Base-by-base conservation (phyloP, 2,888 invertebrate genomes). In the Sericinus montela region DNA sequence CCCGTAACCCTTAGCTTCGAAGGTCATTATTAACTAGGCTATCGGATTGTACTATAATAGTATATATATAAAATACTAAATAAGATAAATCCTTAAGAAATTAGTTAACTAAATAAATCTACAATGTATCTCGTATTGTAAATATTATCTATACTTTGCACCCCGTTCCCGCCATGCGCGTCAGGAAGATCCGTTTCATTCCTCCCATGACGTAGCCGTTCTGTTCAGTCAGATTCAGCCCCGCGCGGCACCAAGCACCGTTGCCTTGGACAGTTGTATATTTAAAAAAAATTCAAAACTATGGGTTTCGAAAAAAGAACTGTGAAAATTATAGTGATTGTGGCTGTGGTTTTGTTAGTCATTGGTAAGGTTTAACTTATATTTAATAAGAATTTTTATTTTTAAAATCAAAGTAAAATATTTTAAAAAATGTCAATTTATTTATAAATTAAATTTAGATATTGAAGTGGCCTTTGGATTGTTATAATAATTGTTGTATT, bases 281-380 rank as follows among this genome's bases (percentile, higher is more conserved):
- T 9, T n/a, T 14, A 1, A 8, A 48, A 42, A 46, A 87, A 5
- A 32, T 13, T 29, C 9, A 4, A 3, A 11, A 11, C 6, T 6
- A 32, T 86, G 86, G 85, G 80, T 3, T 60, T 84, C 41, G 86
- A 88, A 50, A 86, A 84, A 45, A 63, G 77, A 1, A 86, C 86
- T 1, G 62, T 86, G 50, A 86, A 85, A 58, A 85, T 86, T 32
- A 76, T 86, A 29, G 63, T 72, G 44, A 74, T 80, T 11, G 77
- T 82, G 1, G 51, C 69, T 13, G 73, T 78, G n/a, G 63, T 69
- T 0, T 53, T 87, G 1, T 62, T 86, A 6, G 60, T 83, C 11
- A 60, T 88, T 3, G 82, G 87, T 87, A 54, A 84, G 87, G 63
- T 44, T 32, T 32, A 3, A 6, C 8, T 25, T 19, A 2, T 19